A percentile compares a stretch with the other conserved stretches of the same genome.
Conservation (phyloP, 2,797 vertebrate species). For the Cryptoblepharus egeriae region DNA sequence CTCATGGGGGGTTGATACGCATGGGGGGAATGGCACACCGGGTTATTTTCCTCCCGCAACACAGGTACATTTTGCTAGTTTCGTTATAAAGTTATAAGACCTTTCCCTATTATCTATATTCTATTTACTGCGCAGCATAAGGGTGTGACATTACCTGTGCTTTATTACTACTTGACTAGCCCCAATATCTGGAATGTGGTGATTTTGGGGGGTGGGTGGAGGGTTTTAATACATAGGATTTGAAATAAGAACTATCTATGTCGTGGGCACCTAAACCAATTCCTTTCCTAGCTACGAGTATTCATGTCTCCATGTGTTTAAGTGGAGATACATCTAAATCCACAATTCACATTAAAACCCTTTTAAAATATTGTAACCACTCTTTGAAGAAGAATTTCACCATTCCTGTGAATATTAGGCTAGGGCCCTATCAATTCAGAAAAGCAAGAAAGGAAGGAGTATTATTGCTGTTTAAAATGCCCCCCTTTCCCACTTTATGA, state of each 20-base stretch:
- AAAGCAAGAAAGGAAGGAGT: not conserved
- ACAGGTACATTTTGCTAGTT: no score
- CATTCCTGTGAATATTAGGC: conserved; percentile 10
- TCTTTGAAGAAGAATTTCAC: conserved; percentile 10
- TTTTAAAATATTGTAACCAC: conserved; percentile 1
- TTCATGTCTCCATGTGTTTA: conserved; percentile 51
- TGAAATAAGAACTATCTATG: conserved; percentile 61
- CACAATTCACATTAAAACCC: not conserved
- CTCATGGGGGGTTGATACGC: no score
- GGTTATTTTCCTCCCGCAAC: no score
- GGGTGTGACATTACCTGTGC: conserved; percentile 61
- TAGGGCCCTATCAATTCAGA: conserved; percentile 26
- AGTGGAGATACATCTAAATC: conserved; percentile 15
- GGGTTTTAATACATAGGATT: conserved; percentile 65
- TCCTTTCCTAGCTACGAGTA: conserved; percentile 58
- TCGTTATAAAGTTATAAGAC: conserved; percentile 62
- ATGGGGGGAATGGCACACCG: no score
- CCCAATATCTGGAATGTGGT: conserved; percentile 52
- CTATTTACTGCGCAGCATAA: conserved; percentile 67
- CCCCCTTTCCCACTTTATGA: conserved; percentile 31
- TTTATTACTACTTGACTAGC: conserved; percentile 71
- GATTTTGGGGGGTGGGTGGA: conserved; percentile 25
- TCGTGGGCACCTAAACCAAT: conserved; percentile 42
- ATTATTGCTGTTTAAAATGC: conserved; percentile 22
- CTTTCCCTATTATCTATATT: conserved; percentile 64